Conservation (phyloP, 2,113 vertebrate species). For the Monarcha castaneiventris region DNA sequence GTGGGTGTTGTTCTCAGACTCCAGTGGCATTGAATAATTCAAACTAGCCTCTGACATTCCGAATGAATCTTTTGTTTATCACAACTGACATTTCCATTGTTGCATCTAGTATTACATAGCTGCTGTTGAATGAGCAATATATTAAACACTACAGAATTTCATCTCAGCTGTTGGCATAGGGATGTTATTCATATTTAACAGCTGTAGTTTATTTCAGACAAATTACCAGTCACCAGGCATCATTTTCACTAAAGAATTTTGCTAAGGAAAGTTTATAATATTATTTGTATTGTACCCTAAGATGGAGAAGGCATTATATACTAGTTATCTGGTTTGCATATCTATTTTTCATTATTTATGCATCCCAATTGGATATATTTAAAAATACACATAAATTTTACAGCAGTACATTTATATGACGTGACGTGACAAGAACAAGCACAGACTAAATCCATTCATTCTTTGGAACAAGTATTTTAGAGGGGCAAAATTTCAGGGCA, state of each 20-base stretch:
- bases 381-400: background rate
- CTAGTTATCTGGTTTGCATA: background rate
- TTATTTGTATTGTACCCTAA: slow-evolving; percentile 8
- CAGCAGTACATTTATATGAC: background rate
- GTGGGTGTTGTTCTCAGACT: slow-evolving; percentile 36
- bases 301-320: background rate
- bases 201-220: slow-evolving; percentile 61
- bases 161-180: slow-evolving; percentile 43
- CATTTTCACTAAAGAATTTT: slow-evolving; percentile 46
- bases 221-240: slow-evolving; percentile 46
- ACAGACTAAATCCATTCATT: background rate
- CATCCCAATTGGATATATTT: background rate
- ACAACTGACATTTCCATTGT: slow-evolving; percentile 62
- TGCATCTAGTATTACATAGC: slow-evolving; percentile 44
- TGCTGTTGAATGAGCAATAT: slow-evolving; percentile 50
- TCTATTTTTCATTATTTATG: background rate
- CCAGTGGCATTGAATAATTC: slow-evolving; percentile 52
- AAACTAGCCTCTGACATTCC: slow-evolving; percentile 46
- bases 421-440: background rate
- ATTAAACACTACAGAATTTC: slow-evolving; percentile 55
- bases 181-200: slow-evolving; percentile 61
- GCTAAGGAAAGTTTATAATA: slow-evolving; percentile 23
- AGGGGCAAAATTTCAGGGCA: background rate
- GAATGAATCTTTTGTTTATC: slow-evolving; percentile 60
- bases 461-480: background rate